Evolutionary conservation across 2,797 vertebrate species (phyloP).

Genomic region (Falco concolor): DNA sequence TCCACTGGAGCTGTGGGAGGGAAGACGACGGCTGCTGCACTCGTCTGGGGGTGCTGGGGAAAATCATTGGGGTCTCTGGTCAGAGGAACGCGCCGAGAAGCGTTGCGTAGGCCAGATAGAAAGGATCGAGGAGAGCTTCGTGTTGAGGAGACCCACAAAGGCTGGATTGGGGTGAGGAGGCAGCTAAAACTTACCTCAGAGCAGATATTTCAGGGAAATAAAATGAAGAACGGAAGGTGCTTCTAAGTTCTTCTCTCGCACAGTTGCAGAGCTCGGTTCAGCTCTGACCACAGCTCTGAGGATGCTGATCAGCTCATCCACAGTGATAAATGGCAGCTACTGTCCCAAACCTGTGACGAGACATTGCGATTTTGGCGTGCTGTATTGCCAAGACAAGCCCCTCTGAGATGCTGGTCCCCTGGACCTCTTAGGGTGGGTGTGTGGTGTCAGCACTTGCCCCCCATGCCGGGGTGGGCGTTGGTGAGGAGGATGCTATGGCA

Average conservation of each 20-base stretch:
- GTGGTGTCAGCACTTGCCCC: neutral
- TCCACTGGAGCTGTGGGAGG: neutral
- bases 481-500: rapidly evolving
- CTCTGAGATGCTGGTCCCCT: rapidly evolving
- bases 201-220: neutral
- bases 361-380: rapidly evolving
- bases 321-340: neutral
- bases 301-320: neutral
- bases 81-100: neutral
- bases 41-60: neutral
- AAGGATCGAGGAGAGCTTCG: neutral
- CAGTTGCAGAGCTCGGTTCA: neutral
- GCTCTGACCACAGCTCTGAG: neutral
- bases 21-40: rapidly evolving
- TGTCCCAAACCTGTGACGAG: neutral
- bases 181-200: neutral
- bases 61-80: neutral
- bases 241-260: neutral
- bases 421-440: rapidly evolving
- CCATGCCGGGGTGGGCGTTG: rapidly evolving
- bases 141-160: neutral
- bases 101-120: neutral
- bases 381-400: neutral
- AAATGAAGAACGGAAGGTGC: neutral
- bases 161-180: rapidly evolving